phyloP scores from a whole-genome alignment of 2,888 invertebrate genomes.

The Rotaria socialis region DNA sequence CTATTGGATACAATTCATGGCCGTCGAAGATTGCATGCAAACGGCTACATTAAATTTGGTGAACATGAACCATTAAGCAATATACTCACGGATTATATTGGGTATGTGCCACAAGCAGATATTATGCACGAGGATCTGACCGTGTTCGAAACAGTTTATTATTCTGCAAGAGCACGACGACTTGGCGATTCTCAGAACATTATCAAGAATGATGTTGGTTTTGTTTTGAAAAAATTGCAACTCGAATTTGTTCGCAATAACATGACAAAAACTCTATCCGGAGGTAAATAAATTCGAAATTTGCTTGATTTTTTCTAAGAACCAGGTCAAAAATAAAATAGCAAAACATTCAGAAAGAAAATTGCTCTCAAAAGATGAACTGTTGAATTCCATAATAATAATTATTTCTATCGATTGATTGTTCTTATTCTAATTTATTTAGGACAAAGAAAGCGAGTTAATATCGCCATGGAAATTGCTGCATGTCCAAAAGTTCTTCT shows the following conservation, averaged over 20 bases:
- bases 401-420: too few relatives aligned
- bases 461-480: not conserved
- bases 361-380: too few relatives aligned
- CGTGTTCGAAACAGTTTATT: not conserved
- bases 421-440: too few relatives aligned
- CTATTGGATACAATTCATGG: not conserved
- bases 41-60: not conserved
- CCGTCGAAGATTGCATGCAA: not conserved
- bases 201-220: not conserved
- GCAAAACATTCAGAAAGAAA: too few relatives aligned
- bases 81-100: not conserved
- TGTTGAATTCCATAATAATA: not conserved
- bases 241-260: not conserved
- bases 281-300: not conserved
- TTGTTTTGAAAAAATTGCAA: not conserved
- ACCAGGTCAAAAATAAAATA: too few relatives aligned
- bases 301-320: too few relatives aligned
- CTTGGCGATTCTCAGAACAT: not conserved
- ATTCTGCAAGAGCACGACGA: slow-evolving; percentile 2
- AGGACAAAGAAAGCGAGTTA: slow-evolving; percentile 6
- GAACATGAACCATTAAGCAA: not conserved
- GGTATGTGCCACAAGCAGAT: slow-evolving; percentile 6
- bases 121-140: not conserved
- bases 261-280: not conserved
- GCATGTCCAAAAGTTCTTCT: slow-evolving; percentile 8